Evolutionary conservation across 2,797 vertebrate genomes (phyloP), one percentile per base, ranked within the genome.

Genomic region (Megalops cyprinoides): DNA sequence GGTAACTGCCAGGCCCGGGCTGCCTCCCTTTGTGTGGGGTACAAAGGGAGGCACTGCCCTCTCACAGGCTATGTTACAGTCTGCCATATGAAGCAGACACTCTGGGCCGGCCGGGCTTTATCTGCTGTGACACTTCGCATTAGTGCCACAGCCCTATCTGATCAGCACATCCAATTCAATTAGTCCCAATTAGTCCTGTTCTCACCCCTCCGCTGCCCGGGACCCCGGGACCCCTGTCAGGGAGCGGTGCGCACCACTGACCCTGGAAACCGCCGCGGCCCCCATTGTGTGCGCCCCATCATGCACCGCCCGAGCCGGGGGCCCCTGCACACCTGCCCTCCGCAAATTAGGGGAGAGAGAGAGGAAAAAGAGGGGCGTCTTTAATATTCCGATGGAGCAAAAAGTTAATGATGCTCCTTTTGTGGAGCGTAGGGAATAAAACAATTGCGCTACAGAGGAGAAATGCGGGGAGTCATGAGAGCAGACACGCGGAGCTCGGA

Each of bases 151-250:
- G 91, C 91, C 93, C 92, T 89, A 93, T 93, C 93, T 95, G 92
- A 93, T 91, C 92, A 90, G 91, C 92, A 94, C 91, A 93, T 94
- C 92, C 92, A 94, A 91, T 92, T 95, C 93, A 95, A 94, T 95
- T 95, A 95, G 90, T 90, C 88, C 87, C 90, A 94, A 94, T 95
- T 95, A 95, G 93, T 93, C 89, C 90, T 92, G 86, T 77, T 87
- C 84, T 67, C 76, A 51, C 79, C 76, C 42, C 55, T 78, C 46
- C 58, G 34, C 51, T 8, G 49, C 67, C 25, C 20, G 28, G 73
- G 28, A 51, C 74, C 46, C 71, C 14, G 20, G 79, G 42, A 6
- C 65, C 79, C 81, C 76, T 78, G 18, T 62, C 80, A 39, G n/a
- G 76, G 75, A 87, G 85, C 46, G 84, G 82, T 82, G 77, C 78